Evolutionary conservation across 1,140 invertebrate species (phyloP), one percentile per base, ranked within the genome.

Genomic region (Adoxophyes honmai): DNA sequence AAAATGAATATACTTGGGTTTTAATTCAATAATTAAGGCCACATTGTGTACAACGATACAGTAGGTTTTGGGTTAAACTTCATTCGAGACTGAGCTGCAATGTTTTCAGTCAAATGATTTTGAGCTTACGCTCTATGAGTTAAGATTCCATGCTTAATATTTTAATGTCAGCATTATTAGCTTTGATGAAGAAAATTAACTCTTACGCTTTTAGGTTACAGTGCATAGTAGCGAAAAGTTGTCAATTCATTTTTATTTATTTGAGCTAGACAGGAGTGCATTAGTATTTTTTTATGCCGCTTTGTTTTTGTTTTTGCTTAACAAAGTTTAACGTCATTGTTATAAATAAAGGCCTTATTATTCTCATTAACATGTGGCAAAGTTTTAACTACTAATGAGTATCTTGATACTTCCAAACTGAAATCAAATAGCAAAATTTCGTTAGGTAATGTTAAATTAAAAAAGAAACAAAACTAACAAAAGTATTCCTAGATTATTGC

Each of bases 91-190:
- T 70, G 66, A 67, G 62, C 74, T 68, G 62, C 61, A 67, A 59
- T 57, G 52, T 57, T 55, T 53, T 56, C 44, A 55, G 60, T 62
- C 59, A 62, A 64, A 69, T 64, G 64, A 78, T 64, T 75, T 73
- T 75, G 59, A 60, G 70, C 68, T 72, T 64, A 21, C 11, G 5
- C 3, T 11, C 21, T 1, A 4, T 1, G 16, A 48, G 42, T 48
- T 14, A 48, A 48, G 42, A 28, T 18, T 13, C 0, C 4, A 48
- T 48, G n/a, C n/a, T 48, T 48, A 4, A 4, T 21, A 7, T 6
- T 48, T 28, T 48, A 21, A 11, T n/a, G 3, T 5, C 18, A n/a
- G 18, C 14, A 21, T 13, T 48, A 28, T 21, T 21, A 13, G 13
- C n/a, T n/a, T 10, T n/a, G 11, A 21, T n/a, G 2, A 48, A n/a